Percentiles rank a stretch among this genome's conserved stretches.
Conservation (phyloP, 2,113 vertebrate species). For the Nicator chloris region DNA sequence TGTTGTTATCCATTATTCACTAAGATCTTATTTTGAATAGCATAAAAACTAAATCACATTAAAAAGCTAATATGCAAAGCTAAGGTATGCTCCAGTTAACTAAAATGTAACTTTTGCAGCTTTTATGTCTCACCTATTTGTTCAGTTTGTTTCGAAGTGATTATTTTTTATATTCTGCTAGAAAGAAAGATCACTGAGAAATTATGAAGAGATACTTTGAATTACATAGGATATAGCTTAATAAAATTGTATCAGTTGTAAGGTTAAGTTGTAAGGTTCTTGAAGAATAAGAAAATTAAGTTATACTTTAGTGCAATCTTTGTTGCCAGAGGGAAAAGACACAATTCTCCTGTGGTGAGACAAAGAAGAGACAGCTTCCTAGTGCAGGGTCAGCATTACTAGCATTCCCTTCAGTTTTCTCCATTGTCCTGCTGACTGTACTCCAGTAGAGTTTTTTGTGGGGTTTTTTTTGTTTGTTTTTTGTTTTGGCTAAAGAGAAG, state of each 20-base stretch:
- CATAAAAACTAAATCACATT: conserved; percentile 11
- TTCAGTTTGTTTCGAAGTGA: not conserved
- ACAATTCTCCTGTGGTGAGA: not conserved
- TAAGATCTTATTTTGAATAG: not conserved
- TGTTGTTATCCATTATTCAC: not conserved
- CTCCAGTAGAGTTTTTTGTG: not conserved
- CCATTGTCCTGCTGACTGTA: not conserved
- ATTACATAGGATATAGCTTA: not conserved
- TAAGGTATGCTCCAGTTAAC: not conserved
- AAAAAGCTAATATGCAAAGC: not conserved
- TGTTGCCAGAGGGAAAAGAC: not conserved
- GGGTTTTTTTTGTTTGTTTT: too few species aligned
- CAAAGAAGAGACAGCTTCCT: not conserved
- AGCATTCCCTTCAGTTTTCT: not conserved
- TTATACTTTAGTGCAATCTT: not conserved
- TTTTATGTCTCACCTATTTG: not conserved
- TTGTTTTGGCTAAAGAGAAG: not conserved
- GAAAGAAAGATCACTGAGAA: not conserved
- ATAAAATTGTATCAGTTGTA: not conserved
- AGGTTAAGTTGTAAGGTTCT: not conserved
- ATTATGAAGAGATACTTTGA: not conserved
- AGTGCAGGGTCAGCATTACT: not conserved
- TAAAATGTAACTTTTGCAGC: not conserved
- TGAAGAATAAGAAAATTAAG: not conserved
- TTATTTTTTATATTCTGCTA: not conserved